A percentile compares a stretch with the other conserved stretches of the same genome.
phyloP scores from a whole-genome alignment of 2,797 vertebrate genomes.

The Helostoma temminkii region DNA sequence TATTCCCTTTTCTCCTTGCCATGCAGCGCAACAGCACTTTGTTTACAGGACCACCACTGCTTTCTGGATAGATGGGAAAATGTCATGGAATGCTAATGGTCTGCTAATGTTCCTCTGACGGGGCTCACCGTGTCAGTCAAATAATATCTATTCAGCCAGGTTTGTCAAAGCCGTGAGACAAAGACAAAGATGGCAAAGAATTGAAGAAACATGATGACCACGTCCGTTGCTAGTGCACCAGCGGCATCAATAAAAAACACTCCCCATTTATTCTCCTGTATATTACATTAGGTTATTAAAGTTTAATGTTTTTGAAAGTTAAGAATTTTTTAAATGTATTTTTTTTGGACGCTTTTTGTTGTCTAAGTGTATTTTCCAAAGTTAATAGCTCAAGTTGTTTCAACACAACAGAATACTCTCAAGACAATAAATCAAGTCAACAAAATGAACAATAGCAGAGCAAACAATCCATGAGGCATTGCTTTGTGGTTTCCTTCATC shows the following conservation, averaged over 20 bases:
- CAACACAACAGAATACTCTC: conserved; percentile 2
- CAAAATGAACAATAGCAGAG: background rate
- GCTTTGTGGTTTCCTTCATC: conserved; percentile 32
- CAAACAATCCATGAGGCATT: background rate
- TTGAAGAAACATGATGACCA: conserved; percentile 40
- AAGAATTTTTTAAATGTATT: background rate
- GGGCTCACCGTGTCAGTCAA: conserved; percentile 71
- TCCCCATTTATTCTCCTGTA: conserved; percentile 11
- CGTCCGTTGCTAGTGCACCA: conserved; percentile 4
- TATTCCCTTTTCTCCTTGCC: conserved; percentile 74
- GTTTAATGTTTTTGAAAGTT: conserved; percentile 6
- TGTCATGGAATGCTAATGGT: conserved; percentile 85
- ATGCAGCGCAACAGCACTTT: conserved; percentile 64
- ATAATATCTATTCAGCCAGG: conserved; percentile 63
- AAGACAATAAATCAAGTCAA: conserved; percentile 21
- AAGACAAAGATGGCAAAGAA: background rate
- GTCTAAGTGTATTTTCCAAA: conserved; percentile 17
- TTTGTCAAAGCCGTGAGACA: conserved; percentile 60
- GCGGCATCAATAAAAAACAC: conserved; percentile 42
- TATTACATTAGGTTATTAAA: conserved; percentile 41
- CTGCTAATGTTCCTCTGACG: conserved; percentile 71
- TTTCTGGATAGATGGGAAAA: conserved; percentile 76
- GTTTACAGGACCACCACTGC: conserved; percentile 77
- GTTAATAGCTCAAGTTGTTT: conserved; percentile 14
- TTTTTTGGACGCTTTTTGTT: background rate